Evolutionary conservation across 1,140 invertebrate genomes (phyloP).

Genomic region (Neuroterus valhalla): DNA sequence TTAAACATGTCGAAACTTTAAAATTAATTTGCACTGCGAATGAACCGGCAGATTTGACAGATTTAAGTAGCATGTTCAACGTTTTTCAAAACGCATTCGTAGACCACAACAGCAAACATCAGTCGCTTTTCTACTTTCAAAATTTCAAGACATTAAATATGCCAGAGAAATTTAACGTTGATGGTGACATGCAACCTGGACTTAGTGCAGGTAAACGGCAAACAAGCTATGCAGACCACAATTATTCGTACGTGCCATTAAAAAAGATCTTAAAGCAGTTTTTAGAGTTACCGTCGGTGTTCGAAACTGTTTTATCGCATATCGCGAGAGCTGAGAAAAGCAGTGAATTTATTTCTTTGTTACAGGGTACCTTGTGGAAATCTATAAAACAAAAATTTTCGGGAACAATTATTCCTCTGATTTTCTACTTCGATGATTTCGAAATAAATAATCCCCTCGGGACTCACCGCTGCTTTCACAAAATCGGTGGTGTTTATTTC

Average conservation of each 20-base stretch:
- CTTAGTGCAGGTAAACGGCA: neutral
- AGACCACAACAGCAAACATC: conserved; percentile 6
- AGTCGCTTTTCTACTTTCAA: neutral
- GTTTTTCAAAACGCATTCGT: conserved; percentile 31
- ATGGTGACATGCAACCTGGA: neutral
- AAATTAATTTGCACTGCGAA: neutral
- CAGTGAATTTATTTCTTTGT: neutral
- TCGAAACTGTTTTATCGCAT: neutral
- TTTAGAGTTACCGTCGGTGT: neutral
- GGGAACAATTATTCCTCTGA: neutral
- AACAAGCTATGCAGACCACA: neutral
- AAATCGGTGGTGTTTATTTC: neutral
- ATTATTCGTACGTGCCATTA: neutral
- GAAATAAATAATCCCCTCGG: neutral
- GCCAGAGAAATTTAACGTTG: neutral
- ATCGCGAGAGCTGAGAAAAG: neutral
- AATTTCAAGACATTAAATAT: neutral
- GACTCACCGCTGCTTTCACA: neutral
- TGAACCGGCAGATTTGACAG: conserved; percentile 6
- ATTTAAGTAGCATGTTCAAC: conserved; percentile 9
- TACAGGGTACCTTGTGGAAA: neutral
- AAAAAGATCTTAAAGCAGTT: neutral
- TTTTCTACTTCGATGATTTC: conserved; percentile 10
- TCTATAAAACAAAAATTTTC: neutral
- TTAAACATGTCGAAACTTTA: neutral